Evolutionary conservation across 1,140 invertebrate species (phyloP).

Genomic region (Wiebesia pumilae): DNA sequence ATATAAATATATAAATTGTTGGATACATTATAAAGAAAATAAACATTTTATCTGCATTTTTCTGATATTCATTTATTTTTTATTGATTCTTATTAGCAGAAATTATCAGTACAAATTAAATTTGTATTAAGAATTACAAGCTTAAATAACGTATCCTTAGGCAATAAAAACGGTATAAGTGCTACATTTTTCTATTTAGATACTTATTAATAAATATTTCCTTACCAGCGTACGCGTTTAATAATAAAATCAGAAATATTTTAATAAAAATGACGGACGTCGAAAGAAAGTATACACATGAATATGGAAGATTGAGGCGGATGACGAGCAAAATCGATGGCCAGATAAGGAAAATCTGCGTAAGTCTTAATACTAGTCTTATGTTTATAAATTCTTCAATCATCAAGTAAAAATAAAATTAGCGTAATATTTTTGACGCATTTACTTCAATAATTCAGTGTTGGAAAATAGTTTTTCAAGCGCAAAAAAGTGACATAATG

Average conservation of each 20-base stretch:
- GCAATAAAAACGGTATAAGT: too few species aligned
- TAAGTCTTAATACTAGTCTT: conserved; percentile 58
- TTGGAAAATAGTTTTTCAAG: not conserved
- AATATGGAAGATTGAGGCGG: conserved; percentile 79
- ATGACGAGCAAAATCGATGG: conserved; percentile 79
- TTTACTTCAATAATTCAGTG: too few species aligned
- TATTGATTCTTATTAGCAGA: too few species aligned
- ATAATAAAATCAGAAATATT: conserved; percentile 8
- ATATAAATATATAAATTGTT: too few species aligned
- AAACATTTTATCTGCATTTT: not conserved
- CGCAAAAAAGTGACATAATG: too few species aligned
- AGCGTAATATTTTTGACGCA: not conserved
- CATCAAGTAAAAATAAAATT: not conserved
- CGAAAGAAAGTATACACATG: conserved; percentile 78
- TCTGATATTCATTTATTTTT: not conserved
- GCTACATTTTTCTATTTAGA: not conserved
- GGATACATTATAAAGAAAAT: too few species aligned
- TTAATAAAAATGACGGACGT: conserved; percentile 60
- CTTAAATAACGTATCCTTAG: too few species aligned
- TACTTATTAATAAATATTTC: not conserved
- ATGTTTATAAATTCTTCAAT: not conserved
- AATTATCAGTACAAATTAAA: too few species aligned
- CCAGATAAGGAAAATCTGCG: conserved; percentile 67
- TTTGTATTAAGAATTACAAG: not conserved
- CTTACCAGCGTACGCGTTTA: not conserved